Percentiles rank a stretch among this genome's conserved stretches.
Conservation (phyloP, 2,113 vertebrate species). For the Malurus elegans region DNA sequence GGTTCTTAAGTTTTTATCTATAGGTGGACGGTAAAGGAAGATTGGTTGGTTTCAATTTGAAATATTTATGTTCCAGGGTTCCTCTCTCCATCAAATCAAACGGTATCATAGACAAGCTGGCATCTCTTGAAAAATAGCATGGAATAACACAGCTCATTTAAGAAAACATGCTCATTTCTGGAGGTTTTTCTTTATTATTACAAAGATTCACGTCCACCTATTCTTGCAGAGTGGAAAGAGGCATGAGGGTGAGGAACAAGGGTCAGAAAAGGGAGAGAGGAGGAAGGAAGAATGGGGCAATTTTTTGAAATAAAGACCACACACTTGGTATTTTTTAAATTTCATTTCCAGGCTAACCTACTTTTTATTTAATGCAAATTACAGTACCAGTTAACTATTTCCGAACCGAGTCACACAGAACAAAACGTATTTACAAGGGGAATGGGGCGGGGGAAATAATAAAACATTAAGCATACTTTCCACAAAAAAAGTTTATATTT, state of each 20-base stretch:
- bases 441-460: constrained; percentile 74
- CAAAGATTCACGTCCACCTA: constrained; percentile 63
- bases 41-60: constrained; percentile 37
- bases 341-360: constrained; percentile 99
- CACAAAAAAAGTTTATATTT: constrained; percentile 87
- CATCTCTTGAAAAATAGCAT: constrained; percentile 45
- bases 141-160: constrained; percentile 47
- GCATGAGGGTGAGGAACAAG: not conserved
- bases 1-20: constrained; percentile 25
- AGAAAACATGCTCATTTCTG: constrained; percentile 59
- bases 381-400: constrained; percentile 99
- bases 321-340: constrained; percentile 79
- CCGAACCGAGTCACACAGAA: constrained; percentile 95
- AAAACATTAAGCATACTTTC: constrained; percentile 98
- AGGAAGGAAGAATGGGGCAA: constrained; percentile 31
- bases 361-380: constrained; percentile 99
- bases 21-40: constrained; percentile 37
- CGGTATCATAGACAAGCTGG: constrained; percentile 58
- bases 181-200: constrained; percentile 3
- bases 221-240: constrained; percentile 16
- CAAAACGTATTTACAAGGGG: constrained; percentile 94
- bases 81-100: constrained; percentile 70
- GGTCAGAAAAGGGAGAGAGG: not conserved
- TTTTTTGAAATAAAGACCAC: constrained; percentile 81
- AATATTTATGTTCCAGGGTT: constrained; percentile 53